phyloP scores from a whole-genome alignment of 1,140 invertebrate species.

The Eufriesea mexicana region DNA sequence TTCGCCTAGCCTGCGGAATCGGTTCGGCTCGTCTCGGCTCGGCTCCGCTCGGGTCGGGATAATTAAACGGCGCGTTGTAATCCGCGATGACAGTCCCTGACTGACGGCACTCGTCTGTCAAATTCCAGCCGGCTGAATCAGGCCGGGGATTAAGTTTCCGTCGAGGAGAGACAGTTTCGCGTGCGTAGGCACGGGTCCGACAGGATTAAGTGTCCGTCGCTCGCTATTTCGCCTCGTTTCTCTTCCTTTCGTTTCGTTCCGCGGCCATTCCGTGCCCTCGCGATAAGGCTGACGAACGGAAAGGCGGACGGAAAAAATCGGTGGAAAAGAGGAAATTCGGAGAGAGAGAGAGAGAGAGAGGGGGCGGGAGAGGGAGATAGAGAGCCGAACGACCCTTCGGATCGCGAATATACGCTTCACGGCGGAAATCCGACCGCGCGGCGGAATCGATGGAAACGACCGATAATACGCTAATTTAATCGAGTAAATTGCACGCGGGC shows the following conservation, averaged over 20 bases:
- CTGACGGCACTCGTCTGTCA: constrained; percentile 66
- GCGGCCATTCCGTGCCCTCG: too few species aligned
- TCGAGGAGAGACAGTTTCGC: constrained; percentile 55
- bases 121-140: constrained; percentile 65
- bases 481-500: constrained; percentile 37
- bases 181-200: constrained; percentile 46
- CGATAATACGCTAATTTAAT: constrained; percentile 65
- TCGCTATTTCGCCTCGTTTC: constrained; percentile 33
- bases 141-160: constrained; percentile 64
- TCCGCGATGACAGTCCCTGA: constrained; percentile 41
- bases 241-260: background rate
- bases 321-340: background rate
- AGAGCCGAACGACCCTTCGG: background rate
- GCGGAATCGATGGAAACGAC: constrained; percentile 29
- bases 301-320: background rate
- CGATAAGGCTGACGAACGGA: background rate
- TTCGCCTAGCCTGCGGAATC: too few species aligned
- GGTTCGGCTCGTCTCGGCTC: background rate
- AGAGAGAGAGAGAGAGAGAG: too few species aligned
- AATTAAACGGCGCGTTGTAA: constrained; percentile 65
- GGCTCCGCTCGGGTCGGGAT: constrained; percentile 51
- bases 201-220: constrained; percentile 37
- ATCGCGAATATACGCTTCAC: background rate
- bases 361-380: too few species aligned
- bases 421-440: constrained; percentile 15